phyloP scores from a whole-genome alignment of 2,113 vertebrate genomes.

The Vanacampus margaritifer region DNA sequence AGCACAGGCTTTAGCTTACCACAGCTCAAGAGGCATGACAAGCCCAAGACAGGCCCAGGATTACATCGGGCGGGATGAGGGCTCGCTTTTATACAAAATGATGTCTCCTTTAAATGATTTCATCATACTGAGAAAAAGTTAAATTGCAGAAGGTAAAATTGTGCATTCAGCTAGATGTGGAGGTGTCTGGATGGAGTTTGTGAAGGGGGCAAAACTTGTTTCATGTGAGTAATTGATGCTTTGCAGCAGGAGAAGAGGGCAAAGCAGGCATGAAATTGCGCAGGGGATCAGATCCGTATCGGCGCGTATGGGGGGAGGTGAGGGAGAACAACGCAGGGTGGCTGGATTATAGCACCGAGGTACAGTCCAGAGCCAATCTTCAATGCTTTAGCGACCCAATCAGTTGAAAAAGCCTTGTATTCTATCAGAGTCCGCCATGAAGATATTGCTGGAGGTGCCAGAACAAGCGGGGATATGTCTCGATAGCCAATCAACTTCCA shows the following conservation, averaged over 20 bases:
- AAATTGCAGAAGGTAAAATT: constrained; percentile 18
- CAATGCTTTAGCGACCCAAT: constrained; percentile 83
- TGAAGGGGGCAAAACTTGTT: constrained; percentile 70
- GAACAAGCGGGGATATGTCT: constrained; percentile 42
- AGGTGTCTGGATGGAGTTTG: constrained; percentile 46
- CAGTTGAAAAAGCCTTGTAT: constrained; percentile 78
- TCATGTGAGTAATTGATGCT: constrained; percentile 75
- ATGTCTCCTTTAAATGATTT: neutral
- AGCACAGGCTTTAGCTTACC: no score
- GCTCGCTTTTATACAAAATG: neutral
- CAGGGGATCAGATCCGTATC: constrained; percentile 75
- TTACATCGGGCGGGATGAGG: neutral
- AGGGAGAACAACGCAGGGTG: constrained; percentile 53
- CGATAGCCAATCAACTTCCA: no score
- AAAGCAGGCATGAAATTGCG: constrained; percentile 83
- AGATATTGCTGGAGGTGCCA: constrained; percentile 62
- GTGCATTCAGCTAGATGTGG: constrained; percentile 21
- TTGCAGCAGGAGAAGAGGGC: constrained; percentile 72
- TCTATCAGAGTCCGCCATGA: constrained; percentile 74
- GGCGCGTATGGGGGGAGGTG: constrained; percentile 39
- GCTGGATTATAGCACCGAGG: constrained; percentile 73
- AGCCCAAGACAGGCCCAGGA: neutral
- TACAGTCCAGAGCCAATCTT: constrained; percentile 79
- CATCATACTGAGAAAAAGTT: neutral
- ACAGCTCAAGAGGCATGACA: no score